Evolutionary conservation across 2,888 invertebrate species (phyloP), one percentile per base, ranked within the genome.

Genomic region (Scaptomyza caliginosa): DNA sequence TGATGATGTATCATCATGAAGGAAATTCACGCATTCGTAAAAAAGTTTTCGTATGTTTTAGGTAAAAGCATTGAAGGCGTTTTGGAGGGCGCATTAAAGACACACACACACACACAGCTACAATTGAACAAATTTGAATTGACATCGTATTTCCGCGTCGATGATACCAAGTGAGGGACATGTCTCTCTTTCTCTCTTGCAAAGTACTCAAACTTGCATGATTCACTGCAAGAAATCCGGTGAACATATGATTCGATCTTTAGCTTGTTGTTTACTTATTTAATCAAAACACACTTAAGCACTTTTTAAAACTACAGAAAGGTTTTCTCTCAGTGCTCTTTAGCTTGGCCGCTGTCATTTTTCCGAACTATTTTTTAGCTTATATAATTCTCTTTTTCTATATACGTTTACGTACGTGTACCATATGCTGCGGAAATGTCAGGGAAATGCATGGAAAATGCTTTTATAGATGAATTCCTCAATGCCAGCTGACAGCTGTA

Each of bases 111-210:
- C 42, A 38, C 28, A 54, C 16, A 19, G 59, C 4, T 42, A 64
- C 58, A 65, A 57, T 69, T 63, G 52, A 50, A 48, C 55, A 71
- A 72, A 87, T 85, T 77, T 64, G 85, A 85, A 74, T 87, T 83
- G 88, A 83, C 88, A 88, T 86, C 88, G 48, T 86, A 81, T 77
- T 83, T 83, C 87, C 88, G 81, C 74, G 60, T 71, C 71, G 75
- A 32, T 84, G 74, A 71, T 54, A 55, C 26, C 54, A 50, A 67
- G 38, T 34, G 72, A 71, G 58, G 60, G 38, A 56, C 51, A 55
- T 62, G 45, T 38, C 59, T 38, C 42, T 34, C 43, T 34, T 34
- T 23, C 55, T 55, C 69, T 13, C 39, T 13, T 11, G 0, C n/a
- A 32, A 32, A 32, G 6, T 4, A 16, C 34, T 34, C 34, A 34